A percentile compares a stretch with the other conserved stretches of the same genome.
Evolutionary conservation across 2,113 vertebrate genomes (phyloP).

Genomic region (Toxotes jaculatrix): DNA sequence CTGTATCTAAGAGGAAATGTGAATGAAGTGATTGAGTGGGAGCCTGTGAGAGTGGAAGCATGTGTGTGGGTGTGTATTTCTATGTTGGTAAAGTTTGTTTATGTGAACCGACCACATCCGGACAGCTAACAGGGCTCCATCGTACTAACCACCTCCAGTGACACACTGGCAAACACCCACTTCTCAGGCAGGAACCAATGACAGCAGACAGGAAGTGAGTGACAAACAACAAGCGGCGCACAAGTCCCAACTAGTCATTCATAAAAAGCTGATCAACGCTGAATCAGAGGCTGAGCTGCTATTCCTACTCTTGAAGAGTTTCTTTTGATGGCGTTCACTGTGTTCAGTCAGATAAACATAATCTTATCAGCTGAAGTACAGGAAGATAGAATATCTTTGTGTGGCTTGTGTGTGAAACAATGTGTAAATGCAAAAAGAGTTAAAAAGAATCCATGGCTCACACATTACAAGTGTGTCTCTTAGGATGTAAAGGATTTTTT

Average conservation of each 20-base stretch:
- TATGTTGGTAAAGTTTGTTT: too few species aligned
- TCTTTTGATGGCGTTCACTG: not conserved
- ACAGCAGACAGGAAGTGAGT: slow-evolving; percentile 63
- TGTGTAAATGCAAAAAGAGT: not conserved
- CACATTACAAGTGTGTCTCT: not conserved
- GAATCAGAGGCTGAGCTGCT: slow-evolving; percentile 47
- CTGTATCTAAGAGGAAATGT: slow-evolving; percentile 26
- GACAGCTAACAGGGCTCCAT: slow-evolving; percentile 6
- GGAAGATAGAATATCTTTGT: not conserved
- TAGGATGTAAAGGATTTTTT: not conserved
- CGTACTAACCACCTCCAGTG: slow-evolving; percentile 25
- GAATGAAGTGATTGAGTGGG: slow-evolving; percentile 32
- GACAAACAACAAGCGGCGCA: slow-evolving; percentile 49
- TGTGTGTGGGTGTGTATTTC: not conserved
- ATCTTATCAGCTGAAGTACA: not conserved
- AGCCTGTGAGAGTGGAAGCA: not conserved
- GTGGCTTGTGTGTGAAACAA: not conserved
- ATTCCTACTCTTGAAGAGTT: not conserved
- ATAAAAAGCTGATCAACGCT: slow-evolving; percentile 46
- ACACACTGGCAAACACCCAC: slow-evolving; percentile 41
- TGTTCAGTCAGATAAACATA: not conserved
- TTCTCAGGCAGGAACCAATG: slow-evolving; percentile 68
- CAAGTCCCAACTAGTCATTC: slow-evolving; percentile 71
- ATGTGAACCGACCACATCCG: slow-evolving; percentile 33
- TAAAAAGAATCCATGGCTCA: not conserved